Evolutionary conservation across 2,888 invertebrate species (phyloP).

Genomic region (Tenthredo livida): DNA sequence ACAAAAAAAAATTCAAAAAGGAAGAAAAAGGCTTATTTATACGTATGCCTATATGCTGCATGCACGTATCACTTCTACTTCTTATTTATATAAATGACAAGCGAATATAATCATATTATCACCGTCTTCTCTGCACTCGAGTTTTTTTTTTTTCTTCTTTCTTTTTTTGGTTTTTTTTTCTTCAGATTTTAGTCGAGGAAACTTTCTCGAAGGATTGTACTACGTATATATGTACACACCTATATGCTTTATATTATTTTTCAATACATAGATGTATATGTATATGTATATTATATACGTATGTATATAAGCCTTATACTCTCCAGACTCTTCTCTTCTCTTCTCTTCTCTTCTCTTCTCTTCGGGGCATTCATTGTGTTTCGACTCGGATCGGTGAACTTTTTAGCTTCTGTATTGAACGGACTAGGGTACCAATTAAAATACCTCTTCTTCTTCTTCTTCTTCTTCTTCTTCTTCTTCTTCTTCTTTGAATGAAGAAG

Average conservation of each 20-base stretch:
- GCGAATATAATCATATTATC: slow-evolving; percentile 71
- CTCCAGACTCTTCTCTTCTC: slow-evolving; percentile 10
- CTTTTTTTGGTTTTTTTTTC: not conserved
- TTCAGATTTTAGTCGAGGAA: not conserved
- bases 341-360: slow-evolving; percentile 9
- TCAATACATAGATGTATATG: not conserved
- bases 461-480: not conserved
- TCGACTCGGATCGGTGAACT: slow-evolving; percentile 51
- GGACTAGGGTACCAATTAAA: slow-evolving; percentile 50
- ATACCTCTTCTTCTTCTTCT: slow-evolving; percentile 14
- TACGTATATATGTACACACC: not conserved
- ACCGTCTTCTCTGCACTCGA: not conserved
- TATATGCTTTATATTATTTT: slow-evolving; percentile 1
- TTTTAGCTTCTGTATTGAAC: slow-evolving; percentile 54
- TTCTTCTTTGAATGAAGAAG: not conserved
- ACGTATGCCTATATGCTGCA: not conserved
- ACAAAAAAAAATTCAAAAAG: not conserved
- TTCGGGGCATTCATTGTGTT: slow-evolving; percentile 47
- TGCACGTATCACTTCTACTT: slow-evolving; percentile 70
- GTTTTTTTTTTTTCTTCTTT: not conserved
- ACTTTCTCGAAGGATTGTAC: slow-evolving; percentile 53
- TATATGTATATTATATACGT: not conserved
- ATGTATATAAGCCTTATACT: slow-evolving; percentile 26
- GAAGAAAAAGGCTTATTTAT: not conserved
- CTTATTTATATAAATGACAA: slow-evolving; percentile 79